phyloP scores from a whole-genome alignment of 2,113 vertebrate genomes.

The Dissostichus mawsoni region DNA sequence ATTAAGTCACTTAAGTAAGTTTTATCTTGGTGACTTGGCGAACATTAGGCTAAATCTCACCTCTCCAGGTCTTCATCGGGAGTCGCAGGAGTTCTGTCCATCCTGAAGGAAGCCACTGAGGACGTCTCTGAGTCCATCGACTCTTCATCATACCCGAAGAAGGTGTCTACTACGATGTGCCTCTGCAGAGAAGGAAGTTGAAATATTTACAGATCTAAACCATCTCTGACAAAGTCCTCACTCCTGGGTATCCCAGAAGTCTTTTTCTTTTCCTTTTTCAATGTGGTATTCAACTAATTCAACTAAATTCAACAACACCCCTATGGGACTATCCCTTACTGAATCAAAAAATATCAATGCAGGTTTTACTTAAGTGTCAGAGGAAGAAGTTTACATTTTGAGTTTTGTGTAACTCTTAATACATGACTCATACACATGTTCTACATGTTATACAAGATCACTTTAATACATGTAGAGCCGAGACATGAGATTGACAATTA shows the following conservation, averaged over 20 bases:
- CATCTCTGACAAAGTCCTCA: not conserved
- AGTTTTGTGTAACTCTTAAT: too few relatives aligned
- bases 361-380: too few relatives aligned
- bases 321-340: not conserved
- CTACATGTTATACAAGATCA: too few relatives aligned
- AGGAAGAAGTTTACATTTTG: too few relatives aligned
- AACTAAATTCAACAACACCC: not conserved
- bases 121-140: conserved; percentile 98
- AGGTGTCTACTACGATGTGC: conserved; percentile 94
- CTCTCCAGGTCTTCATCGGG: conserved; percentile 95
- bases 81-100: conserved; percentile 96
- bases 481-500: not conserved
- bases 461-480: not conserved
- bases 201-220: not conserved
- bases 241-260: too few relatives aligned
- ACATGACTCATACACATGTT: too few relatives aligned
- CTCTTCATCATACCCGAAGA: conserved; percentile 97
- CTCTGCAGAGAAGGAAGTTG: conserved; percentile 81
- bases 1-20: too few relatives aligned
- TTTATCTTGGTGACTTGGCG: not conserved
- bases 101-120: conserved; percentile 94
- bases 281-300: not conserved
- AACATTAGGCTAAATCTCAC: conserved; percentile 77
- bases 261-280: not conserved
- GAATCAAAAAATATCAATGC: too few relatives aligned